A percentile compares a stretch with the other conserved stretches of the same genome.
These are phyloP conservation scores for Agonum fuliginosum DNA, from an alignment of 2,888 invertebrate species.

Conservation along the genomic window DNA sequence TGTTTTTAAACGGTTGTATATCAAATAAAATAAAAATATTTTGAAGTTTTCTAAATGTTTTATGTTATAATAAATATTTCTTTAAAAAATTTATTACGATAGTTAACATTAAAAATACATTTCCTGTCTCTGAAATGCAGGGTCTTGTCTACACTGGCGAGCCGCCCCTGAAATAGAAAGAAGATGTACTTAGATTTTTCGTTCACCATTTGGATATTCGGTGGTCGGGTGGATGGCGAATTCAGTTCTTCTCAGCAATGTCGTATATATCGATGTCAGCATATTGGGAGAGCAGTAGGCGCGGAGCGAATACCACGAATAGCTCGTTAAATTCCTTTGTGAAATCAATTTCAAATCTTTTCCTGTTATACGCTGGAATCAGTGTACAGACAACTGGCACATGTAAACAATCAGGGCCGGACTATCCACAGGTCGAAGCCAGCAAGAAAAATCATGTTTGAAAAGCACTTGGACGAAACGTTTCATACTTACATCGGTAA, in stretches of 20 bases:
- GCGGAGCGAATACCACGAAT: slow-evolving; percentile 35
- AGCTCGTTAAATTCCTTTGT: slow-evolving; percentile 58
- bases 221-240: background rate
- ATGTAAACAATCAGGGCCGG: slow-evolving; percentile 54
- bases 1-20: too few relatives aligned
- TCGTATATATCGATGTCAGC: slow-evolving; percentile 53
- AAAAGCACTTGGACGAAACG: too few relatives aligned
- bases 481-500: too few relatives aligned
- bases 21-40: too few relatives aligned
- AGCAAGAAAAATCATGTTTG: too few relatives aligned
- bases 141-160: too few relatives aligned
- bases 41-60: too few relatives aligned
- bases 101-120: too few relatives aligned
- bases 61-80: too few relatives aligned
- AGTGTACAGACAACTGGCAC: slow-evolving; percentile 14
- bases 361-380: slow-evolving; percentile 43
- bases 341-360: slow-evolving; percentile 58
- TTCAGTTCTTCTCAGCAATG: slow-evolving; percentile 35
- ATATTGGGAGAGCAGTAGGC: background rate
- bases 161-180: background rate
- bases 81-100: too few relatives aligned
- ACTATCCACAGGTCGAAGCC: background rate
- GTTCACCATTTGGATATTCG: background rate
- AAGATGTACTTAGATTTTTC: slow-evolving; percentile 8
- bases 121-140: too few relatives aligned